A percentile compares a stretch with the other conserved stretches of the same genome.
These are phyloP conservation scores for Proteles cristata DNA, from an alignment of 2,113 vertebrate species.

Conservation along the genomic window DNA sequence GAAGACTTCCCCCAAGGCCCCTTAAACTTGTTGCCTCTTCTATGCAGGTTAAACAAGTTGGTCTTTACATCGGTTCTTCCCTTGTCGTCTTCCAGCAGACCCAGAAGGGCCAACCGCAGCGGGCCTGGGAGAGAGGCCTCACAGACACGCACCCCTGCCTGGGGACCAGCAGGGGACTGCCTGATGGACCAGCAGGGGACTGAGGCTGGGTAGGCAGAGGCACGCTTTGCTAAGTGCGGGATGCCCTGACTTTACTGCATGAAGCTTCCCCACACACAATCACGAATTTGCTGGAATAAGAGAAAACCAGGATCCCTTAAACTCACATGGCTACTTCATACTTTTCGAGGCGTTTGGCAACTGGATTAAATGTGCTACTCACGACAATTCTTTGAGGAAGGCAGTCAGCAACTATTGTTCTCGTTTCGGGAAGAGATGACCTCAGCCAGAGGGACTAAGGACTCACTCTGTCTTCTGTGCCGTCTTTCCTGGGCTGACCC, in stretches of 20 bases:
- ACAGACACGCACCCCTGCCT: neutral
- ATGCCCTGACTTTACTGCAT: neutral
- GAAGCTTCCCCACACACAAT: no score
- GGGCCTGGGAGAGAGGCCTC: neutral
- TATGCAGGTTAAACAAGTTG: neutral
- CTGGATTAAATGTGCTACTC: neutral
- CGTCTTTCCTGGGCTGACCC: neutral
- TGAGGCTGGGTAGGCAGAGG: neutral
- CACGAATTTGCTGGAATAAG: neutral
- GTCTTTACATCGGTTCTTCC: neutral
- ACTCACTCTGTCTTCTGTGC: neutral
- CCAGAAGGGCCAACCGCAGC: neutral
- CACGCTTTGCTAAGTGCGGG: neutral
- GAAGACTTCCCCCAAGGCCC: neutral
- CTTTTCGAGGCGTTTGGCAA: neutral
- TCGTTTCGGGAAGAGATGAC: neutral
- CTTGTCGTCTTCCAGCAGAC: neutral
- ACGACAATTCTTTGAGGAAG: neutral
- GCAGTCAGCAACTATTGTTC: neutral
- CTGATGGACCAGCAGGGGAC: neutral
- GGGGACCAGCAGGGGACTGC: neutral
- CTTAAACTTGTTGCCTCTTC: neutral
- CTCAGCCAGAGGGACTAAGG: neutral
- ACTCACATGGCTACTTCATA: neutral
- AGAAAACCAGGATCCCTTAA: neutral